Evolutionary conservation across 30 jellyfish, hydroid and myxozoan species (phyloP).

Genomic region (Phacellophora camtschatica): DNA sequence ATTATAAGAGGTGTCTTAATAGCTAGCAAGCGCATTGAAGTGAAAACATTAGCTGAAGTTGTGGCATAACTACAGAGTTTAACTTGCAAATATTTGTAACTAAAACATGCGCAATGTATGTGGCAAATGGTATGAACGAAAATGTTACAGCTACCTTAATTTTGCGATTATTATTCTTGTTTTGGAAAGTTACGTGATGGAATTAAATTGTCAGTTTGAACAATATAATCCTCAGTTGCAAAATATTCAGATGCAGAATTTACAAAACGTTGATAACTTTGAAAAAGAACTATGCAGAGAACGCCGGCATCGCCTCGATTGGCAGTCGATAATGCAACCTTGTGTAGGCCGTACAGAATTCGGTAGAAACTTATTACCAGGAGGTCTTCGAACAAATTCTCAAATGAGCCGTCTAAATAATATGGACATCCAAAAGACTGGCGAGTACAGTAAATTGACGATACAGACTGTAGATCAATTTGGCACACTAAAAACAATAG

Average conservation of each 20-base stretch:
- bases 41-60: too few relatives aligned
- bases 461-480: constrained; percentile 52
- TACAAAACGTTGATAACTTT: constrained; percentile 22
- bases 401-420: constrained; percentile 5
- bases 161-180: too few relatives aligned
- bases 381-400: constrained; percentile 49
- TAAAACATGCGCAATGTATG: not conserved
- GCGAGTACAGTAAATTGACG: constrained; percentile 73
- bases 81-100: too few relatives aligned
- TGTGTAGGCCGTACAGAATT: constrained; percentile 60
- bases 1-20: too few relatives aligned
- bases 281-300: constrained; percentile 84
- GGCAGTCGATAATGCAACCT: constrained; percentile 76
- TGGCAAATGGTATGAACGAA: too few relatives aligned
- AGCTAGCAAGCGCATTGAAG: too few relatives aligned
- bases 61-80: too few relatives aligned
- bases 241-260: not conserved
- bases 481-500: constrained; percentile 64
- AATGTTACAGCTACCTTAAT: too few relatives aligned
- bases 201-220: too few relatives aligned
- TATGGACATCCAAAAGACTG: constrained; percentile 72
- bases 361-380: constrained; percentile 49
- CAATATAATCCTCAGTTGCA: not conserved
- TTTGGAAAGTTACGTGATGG: too few relatives aligned
- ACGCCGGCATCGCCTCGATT: constrained; percentile 79